phyloP scores from a whole-genome alignment of 2,888 invertebrate species.

The Cryptocheilus praepositus region DNA sequence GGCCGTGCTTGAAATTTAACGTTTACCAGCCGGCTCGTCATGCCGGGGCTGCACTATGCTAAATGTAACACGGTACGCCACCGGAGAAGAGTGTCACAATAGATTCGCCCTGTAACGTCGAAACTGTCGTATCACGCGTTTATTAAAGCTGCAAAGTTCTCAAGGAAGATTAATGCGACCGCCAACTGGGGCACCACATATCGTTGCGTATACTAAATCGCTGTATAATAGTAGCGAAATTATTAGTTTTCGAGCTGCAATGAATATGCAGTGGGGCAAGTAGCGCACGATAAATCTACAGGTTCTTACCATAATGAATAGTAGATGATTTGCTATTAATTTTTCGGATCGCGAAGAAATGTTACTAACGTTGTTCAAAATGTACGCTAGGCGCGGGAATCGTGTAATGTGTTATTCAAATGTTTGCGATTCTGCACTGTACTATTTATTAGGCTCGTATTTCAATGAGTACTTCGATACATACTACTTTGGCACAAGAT shows the following conservation, averaged over 20 bases:
- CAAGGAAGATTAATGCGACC: slow-evolving; percentile 50
- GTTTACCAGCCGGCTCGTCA: not conserved
- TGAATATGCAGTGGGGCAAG: slow-evolving; percentile 36
- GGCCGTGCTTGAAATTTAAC: not conserved
- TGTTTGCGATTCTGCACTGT: too few species aligned
- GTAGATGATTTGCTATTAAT: slow-evolving; percentile 50
- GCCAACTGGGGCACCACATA: slow-evolving; percentile 19
- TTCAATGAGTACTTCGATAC: too few species aligned
- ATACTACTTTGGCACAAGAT: too few species aligned
- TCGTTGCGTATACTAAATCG: slow-evolving; percentile 11
- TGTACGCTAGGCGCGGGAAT: too few species aligned
- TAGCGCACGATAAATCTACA: slow-evolving; percentile 33
- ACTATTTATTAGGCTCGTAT: too few species aligned
- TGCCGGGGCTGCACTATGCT: slow-evolving; percentile 7
- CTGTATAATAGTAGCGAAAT: slow-evolving; percentile 39
- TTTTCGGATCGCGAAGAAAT: not conserved
- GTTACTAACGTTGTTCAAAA: not conserved
- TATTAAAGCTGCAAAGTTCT: slow-evolving; percentile 45
- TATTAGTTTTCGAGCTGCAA: slow-evolving; percentile 45
- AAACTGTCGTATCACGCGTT: slow-evolving; percentile 53
- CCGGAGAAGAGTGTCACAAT: slow-evolving; percentile 32
- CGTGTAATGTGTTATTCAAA: too few species aligned
- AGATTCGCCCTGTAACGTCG: slow-evolving; percentile 35
- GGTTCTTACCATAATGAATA: slow-evolving; percentile 36
- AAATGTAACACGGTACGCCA: slow-evolving; percentile 23